Evolutionary conservation across 2,888 invertebrate species (phyloP), one percentile per base, ranked within the genome.

Genomic region (Melolontha melolontha): DNA sequence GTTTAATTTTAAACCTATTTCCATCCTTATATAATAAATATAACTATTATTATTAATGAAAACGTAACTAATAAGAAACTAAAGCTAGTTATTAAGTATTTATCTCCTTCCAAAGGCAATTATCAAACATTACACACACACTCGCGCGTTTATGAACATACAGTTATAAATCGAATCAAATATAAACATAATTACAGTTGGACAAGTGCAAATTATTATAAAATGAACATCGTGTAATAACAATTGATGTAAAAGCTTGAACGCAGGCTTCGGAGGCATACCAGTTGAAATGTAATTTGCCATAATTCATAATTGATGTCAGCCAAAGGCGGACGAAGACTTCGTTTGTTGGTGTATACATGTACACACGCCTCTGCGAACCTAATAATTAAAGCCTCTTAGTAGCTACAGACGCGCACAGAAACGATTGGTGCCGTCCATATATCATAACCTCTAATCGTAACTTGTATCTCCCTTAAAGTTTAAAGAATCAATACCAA

Each of bases 241-340:
- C 34, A 34, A 34, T 34, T 34, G 5, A 34, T 34, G 2, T 34
- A 34, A 34, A 34, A 40, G 40, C 16, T 16, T 5, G 40, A 14
- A 34, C 10, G 10, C 40, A 12, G 34, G 7, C 40, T 10, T 14
- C 55, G 47, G 40, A 41, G 54, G 41, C 40, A 16, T 11, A 57
- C 10, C 44, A 62, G 69, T 51, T 67, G 70, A 70, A 73, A 69
- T 71, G 73, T 72, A 72, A 74, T 72, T 73, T 73, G 70, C 73
- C 67, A 70, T 72, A 72, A 73, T 70, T 74, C 70, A 74, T 72
- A 72, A 73, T 72, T 70, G 69, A 70, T 70, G 71, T 66, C 70
- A 71, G 73, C 62, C 63, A 54, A 54, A 52, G 63, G 57, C 66
- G 66, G 70, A 62, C 16, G 47, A 47, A 29, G 29, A 42, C 39